These are phyloP conservation scores for Tachuris rubrigastra DNA, from an alignment of 2,113 vertebrate species.

Conservation along the genomic window DNA sequence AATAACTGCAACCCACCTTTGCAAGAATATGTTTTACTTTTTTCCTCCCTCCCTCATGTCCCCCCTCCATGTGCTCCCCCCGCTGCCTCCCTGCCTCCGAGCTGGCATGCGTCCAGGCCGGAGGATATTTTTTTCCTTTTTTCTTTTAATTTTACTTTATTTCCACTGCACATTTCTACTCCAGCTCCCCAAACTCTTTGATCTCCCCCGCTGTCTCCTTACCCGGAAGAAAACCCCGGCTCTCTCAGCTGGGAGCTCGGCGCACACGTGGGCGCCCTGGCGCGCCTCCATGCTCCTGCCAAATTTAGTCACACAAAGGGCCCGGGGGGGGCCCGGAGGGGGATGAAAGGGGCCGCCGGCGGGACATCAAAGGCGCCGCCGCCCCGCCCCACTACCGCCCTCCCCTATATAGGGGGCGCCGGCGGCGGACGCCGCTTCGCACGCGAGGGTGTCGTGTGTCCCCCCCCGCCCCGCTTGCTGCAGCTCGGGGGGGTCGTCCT, in stretches of 20 bases:
- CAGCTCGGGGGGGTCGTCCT: background rate
- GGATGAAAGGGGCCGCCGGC: conserved; percentile 93
- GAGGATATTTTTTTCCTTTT: background rate
- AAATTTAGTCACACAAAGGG: conserved; percentile 99
- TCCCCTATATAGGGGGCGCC: conserved; percentile 83
- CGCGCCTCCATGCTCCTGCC: conserved; percentile 88
- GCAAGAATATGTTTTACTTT: background rate
- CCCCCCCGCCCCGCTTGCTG: accelerated
- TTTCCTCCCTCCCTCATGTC: background rate
- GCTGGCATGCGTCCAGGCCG: conserved; percentile 86
- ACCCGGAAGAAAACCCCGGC: conserved; percentile 95
- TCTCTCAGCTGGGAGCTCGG: conserved; percentile 93
- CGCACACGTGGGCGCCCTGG: conserved; percentile 97
- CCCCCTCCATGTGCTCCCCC: background rate
- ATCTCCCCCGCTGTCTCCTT: conserved; percentile 90
- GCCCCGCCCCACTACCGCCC: conserved; percentile 84
- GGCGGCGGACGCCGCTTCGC: conserved; percentile 72
- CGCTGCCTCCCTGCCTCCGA: background rate
- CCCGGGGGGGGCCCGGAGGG: conserved; percentile 41
- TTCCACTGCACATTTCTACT: conserved; percentile 86
- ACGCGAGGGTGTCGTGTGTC: conserved; percentile 63
- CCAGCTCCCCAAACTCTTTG: conserved; percentile 90
- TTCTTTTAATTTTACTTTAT: background rate
- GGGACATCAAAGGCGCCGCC: conserved; percentile 88
- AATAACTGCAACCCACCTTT: conserved; percentile 37